Evolutionary conservation across 2,113 vertebrate species (phyloP).

Genomic region (Xenopus tropicalis): UCB_Xtro_10.0 CM004443.2:162746501-162747000

Average conservation of each 20-base stretch:
- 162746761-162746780: constrained; percentile 17
- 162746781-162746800: constrained; percentile 33
- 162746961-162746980: no score
- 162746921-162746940: no score
- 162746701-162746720: constrained; percentile 27
- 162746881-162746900: no score
- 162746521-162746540: no score
- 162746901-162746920: neutral
- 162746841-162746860: neutral
- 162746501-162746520: no score
- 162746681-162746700: constrained; percentile 4
- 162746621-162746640: neutral
- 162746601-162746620: neutral
- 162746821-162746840: constrained; percentile 16
- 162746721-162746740: constrained; percentile 30
- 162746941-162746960: no score
- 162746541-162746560: no score
- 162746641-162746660: constrained; percentile 5
- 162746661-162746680: neutral
- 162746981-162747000: no score
- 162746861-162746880: neutral
- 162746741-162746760: constrained; percentile 2
- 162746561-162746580: neutral
- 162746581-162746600: neutral
- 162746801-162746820: constrained; percentile 33